Evolutionary conservation across 2,888 invertebrate species (phyloP), one percentile per base, ranked within the genome.

Genomic region (Meliscaeva auricollis): DNA sequence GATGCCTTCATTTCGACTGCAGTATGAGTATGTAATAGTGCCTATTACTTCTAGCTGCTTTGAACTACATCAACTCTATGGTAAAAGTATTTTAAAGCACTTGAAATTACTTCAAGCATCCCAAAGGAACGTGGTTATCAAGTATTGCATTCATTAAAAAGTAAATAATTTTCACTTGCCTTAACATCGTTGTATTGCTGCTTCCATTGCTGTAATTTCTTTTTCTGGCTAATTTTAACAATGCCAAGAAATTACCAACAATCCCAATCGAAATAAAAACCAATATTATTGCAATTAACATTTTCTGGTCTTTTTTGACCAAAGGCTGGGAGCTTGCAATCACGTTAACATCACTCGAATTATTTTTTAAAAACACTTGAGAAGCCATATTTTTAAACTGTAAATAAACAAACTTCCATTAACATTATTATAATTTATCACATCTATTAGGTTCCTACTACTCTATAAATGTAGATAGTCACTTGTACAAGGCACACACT

Each of bases 361-460:
- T 6, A 66, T 66, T 64, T 26, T 30, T 50, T 22, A 4, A 66
- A 66, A 66, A 35, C 50, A 66, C 50, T 66, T 50, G 32, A 30
- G 32, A 26, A 35, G 5, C n/a, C 35, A 35, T 66, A 11, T 20
- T 66, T 50, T 22, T 5, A 35, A 46, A 46, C n/a, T 35, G 50
- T 66, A 35, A 50, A 9, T 9, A 32, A 66, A 50, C 50, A 26
- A 48, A 32, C 20, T 22, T 0, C 20, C 22, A 50, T 66, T 50
- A 35, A 66, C 32, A 50, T n/a, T n/a, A n/a, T n/a, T 17, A 26
- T 11, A 3, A 38, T 11, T 38, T 13, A 38, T 9, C 5, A 38
- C 8, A 38, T 3, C 38, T 8, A 38, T 3, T 11, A 38, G 38
- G 38, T 13, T 26, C 4, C 4, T 26, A 38, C 38, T 38, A n/a